Base-by-base conservation (phyloP, 2,888 invertebrate genomes). In the Patella ulyssiponensis region DNA sequence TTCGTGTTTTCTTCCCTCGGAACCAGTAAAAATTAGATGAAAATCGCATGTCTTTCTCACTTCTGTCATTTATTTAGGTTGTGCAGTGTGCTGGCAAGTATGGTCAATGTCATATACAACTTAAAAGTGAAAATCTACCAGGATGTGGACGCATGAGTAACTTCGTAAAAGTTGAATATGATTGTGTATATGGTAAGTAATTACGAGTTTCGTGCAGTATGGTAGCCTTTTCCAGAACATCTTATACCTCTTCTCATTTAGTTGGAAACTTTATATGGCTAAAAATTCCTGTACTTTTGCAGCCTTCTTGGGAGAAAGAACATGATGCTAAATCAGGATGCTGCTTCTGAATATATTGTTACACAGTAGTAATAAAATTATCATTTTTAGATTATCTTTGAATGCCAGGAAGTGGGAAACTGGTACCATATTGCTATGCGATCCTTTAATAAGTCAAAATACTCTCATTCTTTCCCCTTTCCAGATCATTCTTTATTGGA, bases 151-250 rank as follows among this genome's bases (percentile, higher is more conserved):
- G 33, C 20, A 51, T 58, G 27, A 76, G 54, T 51, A 76, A 76
- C 71, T 76, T 51, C 44, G 76, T 76, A 53, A 71, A 52, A 52
- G 58, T 76, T 12, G 76, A 76, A n/a, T 71, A 76, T 58, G 76
- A 76, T n/a, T 76, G 76, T 71, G 20, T 76, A 20, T 71, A 71
- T 58, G 76, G 76, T 76, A 20, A 54, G 70, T 20, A 20, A 27
- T 56, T 4, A 56, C n/a, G 3, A 56, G 15, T 56, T 56, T 56
- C n/a, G 56, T 56, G 56, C n/a, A 56, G 17, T 15, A 56, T 56
- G 1, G 44, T 7, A 9, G 1, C 44, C 1, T 44, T 9, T 44
- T 44, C 44, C 44, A 44, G 44, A 44, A 44, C 9, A 44, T 9
- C 44, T 7, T 44, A 58, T 9, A 17, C 12, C 3, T 12, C 51